phyloP scores from a whole-genome alignment of 35 echinoderm and acorn worm genomes.

The Holothuria glaberrima region DNA sequence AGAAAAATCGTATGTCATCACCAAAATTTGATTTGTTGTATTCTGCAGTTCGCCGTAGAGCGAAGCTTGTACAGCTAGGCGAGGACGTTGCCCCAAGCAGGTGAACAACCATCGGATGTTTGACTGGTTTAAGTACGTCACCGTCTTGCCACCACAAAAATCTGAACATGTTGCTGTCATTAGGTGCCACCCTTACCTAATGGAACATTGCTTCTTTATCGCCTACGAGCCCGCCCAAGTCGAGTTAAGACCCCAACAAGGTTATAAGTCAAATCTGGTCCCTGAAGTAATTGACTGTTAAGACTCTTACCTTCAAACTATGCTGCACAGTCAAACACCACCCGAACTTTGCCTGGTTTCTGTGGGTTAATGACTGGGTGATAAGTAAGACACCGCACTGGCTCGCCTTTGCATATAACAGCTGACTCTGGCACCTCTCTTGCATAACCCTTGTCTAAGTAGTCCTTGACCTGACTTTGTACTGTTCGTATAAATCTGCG shows the following conservation, averaged over 20 bases:
- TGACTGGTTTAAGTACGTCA: too few relatives aligned
- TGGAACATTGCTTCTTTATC: too few relatives aligned
- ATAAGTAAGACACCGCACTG: constrained; percentile 36
- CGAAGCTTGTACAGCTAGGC: constrained; percentile 61
- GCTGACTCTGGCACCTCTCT: neutral
- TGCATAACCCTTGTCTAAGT: constrained; percentile 60
- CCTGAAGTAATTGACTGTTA: constrained; percentile 17
- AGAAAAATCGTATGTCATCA: constrained; percentile 26
- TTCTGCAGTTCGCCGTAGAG: constrained; percentile 58
- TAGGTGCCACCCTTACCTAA: too few relatives aligned
- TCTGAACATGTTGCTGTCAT: too few relatives aligned
- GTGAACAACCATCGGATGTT: too few relatives aligned
- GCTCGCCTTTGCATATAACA: neutral
- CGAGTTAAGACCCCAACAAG: constrained; percentile 17
- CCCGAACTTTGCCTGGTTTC: constrained; percentile 21
- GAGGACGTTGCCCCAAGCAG: too few relatives aligned
- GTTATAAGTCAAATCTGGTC: constrained; percentile 17
- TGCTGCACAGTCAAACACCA: constrained; percentile 44
- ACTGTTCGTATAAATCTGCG: constrained; percentile 12
- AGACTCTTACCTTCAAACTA: neutral
- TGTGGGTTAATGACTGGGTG: constrained; percentile 15
- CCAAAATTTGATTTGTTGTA: constrained; percentile 21
- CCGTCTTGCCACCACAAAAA: too few relatives aligned
- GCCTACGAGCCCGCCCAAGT: too few relatives aligned
- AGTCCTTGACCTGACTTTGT: constrained; percentile 49